Base-by-base conservation (phyloP, 2,113 vertebrate genomes). In the Lycocorax pyrrhopterus region DNA sequence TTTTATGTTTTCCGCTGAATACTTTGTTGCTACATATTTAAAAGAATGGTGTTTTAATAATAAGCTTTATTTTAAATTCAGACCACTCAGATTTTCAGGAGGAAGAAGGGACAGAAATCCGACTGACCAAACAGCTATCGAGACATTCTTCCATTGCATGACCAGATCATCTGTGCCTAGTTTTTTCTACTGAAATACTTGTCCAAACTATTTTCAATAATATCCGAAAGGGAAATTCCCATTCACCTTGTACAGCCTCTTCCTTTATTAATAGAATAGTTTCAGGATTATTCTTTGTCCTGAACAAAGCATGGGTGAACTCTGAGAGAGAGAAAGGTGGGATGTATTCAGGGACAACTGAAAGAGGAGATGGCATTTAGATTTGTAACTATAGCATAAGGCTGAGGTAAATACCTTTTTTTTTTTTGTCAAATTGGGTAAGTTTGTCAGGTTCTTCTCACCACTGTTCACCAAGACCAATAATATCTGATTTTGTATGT, bases 271-370 rank as follows among this genome's bases (percentile, higher is more conserved):
- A 55, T 68, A 37, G 76, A 91, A 72, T 51, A 43, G 33, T 80
- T 76, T 72, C 41, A 84, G 49, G 49, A 23, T 87, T 95, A 52
- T 77, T 87, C 49, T 78, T 87, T 89, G 53, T 90, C 37, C 78
- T 66, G 30, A 55, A 33, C 33, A 84, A 93, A 77, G 49, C 25
- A 30, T 25, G 8, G 17, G 11, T 73, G 37, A 60, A 39, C 21
- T 59, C 19, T 4, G 10, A 69, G 58, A 80, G 16, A 68, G 52
- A 59, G 55, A 41, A 76, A 55, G 23, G 20, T 64, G 41, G 26
- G 32, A 23, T 76, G 17, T 64, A 21, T 43, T 72, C 20, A 47
- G n/a, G 53, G 21, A 74, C 35, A 60, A 35, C 3, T 9, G 59
- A 63, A 72, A 66, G 55, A 62, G 22, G 18, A 74, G 41, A 37